These are phyloP conservation scores for Alouatta palliata DNA, from an alignment of 2,113 vertebrate genomes.

Conservation along the genomic window DNA sequence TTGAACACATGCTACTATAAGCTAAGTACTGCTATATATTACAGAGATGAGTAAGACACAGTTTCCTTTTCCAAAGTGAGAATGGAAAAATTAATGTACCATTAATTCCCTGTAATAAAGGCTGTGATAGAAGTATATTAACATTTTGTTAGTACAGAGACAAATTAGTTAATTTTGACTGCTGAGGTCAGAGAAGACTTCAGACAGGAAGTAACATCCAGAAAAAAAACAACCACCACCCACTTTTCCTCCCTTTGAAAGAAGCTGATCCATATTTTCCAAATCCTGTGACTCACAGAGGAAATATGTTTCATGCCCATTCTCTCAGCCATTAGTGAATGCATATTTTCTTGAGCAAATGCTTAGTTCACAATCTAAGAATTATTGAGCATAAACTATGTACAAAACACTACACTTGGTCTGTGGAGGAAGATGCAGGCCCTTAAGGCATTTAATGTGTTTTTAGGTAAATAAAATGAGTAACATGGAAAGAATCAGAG, in stretches of 20 bases:
- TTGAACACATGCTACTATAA: not conserved
- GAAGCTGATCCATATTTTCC: not conserved
- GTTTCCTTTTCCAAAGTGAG: not conserved
- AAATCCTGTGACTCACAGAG: not conserved
- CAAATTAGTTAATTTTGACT: not conserved
- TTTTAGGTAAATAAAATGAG: not conserved
- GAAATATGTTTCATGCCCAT: not conserved
- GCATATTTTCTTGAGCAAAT: not conserved
- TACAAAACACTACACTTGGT: not conserved
- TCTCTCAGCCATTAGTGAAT: not conserved
- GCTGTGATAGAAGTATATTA: not conserved
- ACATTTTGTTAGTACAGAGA: not conserved
- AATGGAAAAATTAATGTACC: not conserved
- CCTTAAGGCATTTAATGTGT: not conserved
- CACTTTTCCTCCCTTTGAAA: not conserved
- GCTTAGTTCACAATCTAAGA: not conserved
- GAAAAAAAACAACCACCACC: too few relatives aligned
- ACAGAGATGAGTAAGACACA: not conserved
- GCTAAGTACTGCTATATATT: not conserved
- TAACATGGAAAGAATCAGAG: not conserved
- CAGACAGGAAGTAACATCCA: not conserved
- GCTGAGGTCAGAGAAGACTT: not conserved
- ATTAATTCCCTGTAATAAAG: not conserved
- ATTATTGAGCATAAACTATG: not conserved
- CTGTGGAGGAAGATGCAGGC: not conserved